These are phyloP conservation scores for Spizaetus ornatus DNA, from an alignment of 2,113 vertebrate species.

Conservation along the genomic window DNA sequence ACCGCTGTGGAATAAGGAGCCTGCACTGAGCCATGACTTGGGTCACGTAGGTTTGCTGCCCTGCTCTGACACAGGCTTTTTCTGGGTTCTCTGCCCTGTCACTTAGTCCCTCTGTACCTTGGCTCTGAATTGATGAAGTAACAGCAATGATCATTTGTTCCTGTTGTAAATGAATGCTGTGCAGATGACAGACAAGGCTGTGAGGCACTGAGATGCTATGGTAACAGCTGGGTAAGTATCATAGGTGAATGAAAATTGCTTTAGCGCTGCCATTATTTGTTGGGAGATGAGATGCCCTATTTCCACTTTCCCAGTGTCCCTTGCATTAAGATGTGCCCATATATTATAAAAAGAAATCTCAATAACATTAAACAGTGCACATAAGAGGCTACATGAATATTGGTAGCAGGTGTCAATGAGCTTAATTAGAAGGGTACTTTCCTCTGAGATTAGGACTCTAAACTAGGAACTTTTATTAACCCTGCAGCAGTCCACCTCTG, in stretches of 20 bases:
- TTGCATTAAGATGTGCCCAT: not conserved
- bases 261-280: not conserved
- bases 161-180: not conserved
- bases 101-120: not conserved
- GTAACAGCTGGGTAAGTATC: not conserved
- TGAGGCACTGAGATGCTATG: not conserved
- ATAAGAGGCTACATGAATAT: fast-evolving
- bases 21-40: fast-evolving
- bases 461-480: not conserved
- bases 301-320: not conserved
- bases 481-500: not conserved
- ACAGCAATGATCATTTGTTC: not conserved
- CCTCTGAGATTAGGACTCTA: not conserved
- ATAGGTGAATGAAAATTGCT: not conserved
- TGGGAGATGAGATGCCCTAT: not conserved
- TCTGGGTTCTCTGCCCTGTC: not conserved
- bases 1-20: not conserved
- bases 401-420: not conserved
- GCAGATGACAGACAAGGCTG: not conserved
- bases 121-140: not conserved
- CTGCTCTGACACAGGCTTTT: not conserved
- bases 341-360: not conserved
- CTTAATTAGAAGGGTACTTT: not conserved
- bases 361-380: fast-evolving
- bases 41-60: not conserved